Percentiles rank a stretch among this genome's conserved stretches.
phyloP scores from a whole-genome alignment of 2,113 vertebrate genomes.

The Campylomormyrus tamandua region DNA sequence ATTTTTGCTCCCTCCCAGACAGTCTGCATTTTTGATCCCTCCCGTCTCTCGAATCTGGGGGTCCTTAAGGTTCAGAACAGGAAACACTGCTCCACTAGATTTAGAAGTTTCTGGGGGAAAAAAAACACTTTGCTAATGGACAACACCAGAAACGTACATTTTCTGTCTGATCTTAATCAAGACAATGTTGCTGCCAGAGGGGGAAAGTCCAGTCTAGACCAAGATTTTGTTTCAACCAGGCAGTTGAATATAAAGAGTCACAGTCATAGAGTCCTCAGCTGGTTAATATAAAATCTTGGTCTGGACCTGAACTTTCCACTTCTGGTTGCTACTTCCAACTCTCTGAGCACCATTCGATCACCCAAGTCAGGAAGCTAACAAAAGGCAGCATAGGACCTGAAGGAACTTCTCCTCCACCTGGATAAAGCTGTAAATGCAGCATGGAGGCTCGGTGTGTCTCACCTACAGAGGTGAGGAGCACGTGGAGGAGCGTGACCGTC shows the following conservation, averaged over 20 bases:
- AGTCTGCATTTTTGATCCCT: background rate
- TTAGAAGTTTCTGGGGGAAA: background rate
- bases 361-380: background rate
- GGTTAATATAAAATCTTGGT: background rate
- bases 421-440: background rate
- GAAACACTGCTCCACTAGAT: background rate
- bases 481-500: slow-evolving; percentile 69
- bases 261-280: background rate
- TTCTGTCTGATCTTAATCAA: background rate
- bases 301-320: background rate
- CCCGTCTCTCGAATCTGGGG: background rate
- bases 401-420: background rate
- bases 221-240: background rate
- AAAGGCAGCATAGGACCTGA: background rate
- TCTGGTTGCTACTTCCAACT: background rate
- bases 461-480: slow-evolving; percentile 66
- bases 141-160: background rate
- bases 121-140: background rate
- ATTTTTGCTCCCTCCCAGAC: background rate
- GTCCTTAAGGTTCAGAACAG: background rate
- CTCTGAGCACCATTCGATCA: background rate
- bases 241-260: background rate
- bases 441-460: slow-evolving; percentile 26
- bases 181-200: background rate
- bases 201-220: background rate